Percentiles rank a stretch among this genome's conserved stretches.
Conservation (phyloP, 2,113 vertebrate species). For the Synodontis membranacea region DNA sequence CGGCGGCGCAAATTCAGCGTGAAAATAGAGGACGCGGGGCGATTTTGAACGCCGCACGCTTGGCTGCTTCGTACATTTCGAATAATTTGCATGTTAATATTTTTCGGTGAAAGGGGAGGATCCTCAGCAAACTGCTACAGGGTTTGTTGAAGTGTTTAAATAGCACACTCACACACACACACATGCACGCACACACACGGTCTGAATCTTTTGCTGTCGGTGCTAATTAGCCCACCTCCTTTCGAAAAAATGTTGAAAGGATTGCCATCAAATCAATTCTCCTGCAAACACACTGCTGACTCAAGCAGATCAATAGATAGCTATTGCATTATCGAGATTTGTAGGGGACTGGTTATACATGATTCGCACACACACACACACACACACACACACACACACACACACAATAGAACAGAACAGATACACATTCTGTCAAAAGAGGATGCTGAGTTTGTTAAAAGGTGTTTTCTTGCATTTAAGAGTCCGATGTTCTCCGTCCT, state of each 20-base stretch:
- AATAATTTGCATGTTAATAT: conserved; percentile 49
- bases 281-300: conserved; percentile 16
- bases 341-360: conserved; percentile 5
- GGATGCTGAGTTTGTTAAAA: background rate
- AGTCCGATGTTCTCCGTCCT: background rate
- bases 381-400: background rate
- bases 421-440: background rate
- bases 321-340: conserved; percentile 18
- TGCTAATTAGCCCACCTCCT: conserved; percentile 3
- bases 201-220: background rate
- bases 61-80: conserved; percentile 40
- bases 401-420: background rate
- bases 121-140: background rate
- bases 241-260: background rate
- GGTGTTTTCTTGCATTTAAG: background rate
- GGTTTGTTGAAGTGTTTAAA: background rate
- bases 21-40: conserved; percentile 36
- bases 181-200: background rate
- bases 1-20: conserved; percentile 42
- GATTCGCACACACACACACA: background rate
- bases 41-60: conserved; percentile 36
- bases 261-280: conserved; percentile 15
- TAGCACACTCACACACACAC: background rate
- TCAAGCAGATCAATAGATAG: background rate
- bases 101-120: background rate